Base-by-base conservation (phyloP, 2,888 invertebrate genomes). In the Halocaridina rubra region DNA sequence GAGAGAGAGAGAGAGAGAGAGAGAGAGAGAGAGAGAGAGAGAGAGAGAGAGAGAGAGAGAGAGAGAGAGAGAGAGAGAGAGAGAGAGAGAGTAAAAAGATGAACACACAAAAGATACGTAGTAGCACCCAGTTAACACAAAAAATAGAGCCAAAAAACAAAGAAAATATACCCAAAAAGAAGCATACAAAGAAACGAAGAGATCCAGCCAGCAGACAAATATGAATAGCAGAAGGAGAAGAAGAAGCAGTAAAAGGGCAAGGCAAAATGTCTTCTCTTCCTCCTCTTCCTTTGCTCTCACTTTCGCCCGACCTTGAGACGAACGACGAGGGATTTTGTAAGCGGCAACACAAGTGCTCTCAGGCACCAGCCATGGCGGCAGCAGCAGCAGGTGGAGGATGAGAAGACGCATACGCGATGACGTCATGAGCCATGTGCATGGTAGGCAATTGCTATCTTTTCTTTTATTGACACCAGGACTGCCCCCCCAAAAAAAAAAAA, bases 1-100 rank as follows among this genome's bases (percentile, higher is more conserved):
- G 53, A 53, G 53, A 53, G 53, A 53, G 53, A 53, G 53, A 53
- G 53, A 53, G 53, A 53, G 53, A 53, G 53, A 53, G 53, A 53
- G 53, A 53, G 53, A 53, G 53, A 53, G 53, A 53, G 53, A 53
- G 53, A 53, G 53, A 53, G 53, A 53, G 53, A 53, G 24, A 72
- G 24, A 72, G 33, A 72, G 72, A 72, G 72, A 72, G 72, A 72
- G 72, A 72, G 72, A 72, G 72, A 72, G 72, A 39, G 72, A 72
- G 72, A 39, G 72, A 72, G 72, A 72, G 72, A 72, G 72, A 72
- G 72, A 72, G 72, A 72, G 72, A 72, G 72, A 72, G 72, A 72
- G 72, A 72, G 72, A 72, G 72, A 74, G 22, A 46, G 32, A 32
- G 22, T 22, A 7, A 2, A 64, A 29, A 8, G 29, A 13, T 24